Evolutionary conservation across 2,888 invertebrate species (phyloP), one percentile per base, ranked within the genome.

Genomic region (Aleiodes testaceus): DNA sequence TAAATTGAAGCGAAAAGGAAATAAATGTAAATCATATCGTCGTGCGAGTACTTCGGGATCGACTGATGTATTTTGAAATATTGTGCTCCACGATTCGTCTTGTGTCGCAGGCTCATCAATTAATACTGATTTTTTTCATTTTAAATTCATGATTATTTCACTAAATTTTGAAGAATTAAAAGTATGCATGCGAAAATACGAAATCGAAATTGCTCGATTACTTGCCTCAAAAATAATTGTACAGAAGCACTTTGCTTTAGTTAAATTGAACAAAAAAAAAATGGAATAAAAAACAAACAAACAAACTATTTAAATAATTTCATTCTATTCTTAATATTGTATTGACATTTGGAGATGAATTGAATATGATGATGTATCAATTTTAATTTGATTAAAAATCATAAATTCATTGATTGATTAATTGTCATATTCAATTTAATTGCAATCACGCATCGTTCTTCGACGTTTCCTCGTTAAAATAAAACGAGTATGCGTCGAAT

Each of bases 21-120:
- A 59, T 64, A 47, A 53, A 14, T 64, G 14, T 44, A 52, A 61
- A 66, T 75, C 75, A 74, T 73, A 75, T 75, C 75, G 72, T 75
- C 73, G 72, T 72, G 73, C 69, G 53, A 63, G 70, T 71, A 30
- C 66, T 66, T 72, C 74, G 74, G 72, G 69, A 70, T 63, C 63
- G 63, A 63, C 63, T 63, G 63, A 63, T 63, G 22, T 45, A 63
- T 63, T 20, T 63, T 14, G 42, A 44, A 26, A 44, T 12, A 63
- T 63, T 16, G 22, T 42, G 42, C 42, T 16, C 59, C 26, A 63
- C 45, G 22, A 63, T 63, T 6, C 44, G 45, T 63, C 45, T 63
- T 47, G 45, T n/a, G 45, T 49, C 66, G 18, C 66, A 65, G 65
- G 66, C 64, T 75, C 61, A 64, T 72, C 72, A 70, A 72, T 47